Conservation (phyloP, 2,113 vertebrate species). For the Leucosticte australis region DNA sequence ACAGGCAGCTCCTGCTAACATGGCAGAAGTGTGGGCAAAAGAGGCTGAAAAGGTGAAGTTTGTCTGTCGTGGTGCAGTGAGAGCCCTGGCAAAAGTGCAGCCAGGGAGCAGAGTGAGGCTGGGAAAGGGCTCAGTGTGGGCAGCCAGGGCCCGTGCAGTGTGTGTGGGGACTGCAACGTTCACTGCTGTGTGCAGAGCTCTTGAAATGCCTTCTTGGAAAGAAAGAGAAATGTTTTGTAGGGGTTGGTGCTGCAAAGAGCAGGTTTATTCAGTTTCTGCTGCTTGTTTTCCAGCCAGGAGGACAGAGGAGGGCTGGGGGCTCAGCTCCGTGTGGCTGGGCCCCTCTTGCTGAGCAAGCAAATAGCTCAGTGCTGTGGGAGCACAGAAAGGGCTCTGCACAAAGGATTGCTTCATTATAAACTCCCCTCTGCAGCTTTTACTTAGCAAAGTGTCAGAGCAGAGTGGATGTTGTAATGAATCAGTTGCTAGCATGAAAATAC, state of each 20-base stretch:
- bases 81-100: not conserved
- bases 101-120: not conserved
- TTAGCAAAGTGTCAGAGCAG: not conserved
- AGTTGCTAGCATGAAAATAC: not conserved
- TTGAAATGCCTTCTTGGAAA: not conserved
- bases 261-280: not conserved
- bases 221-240: not conserved
- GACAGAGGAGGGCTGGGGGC: not conserved
- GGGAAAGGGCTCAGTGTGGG: not conserved
- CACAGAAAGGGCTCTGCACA: not conserved
- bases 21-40: not conserved
- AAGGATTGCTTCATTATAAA: not conserved
- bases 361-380: not conserved
- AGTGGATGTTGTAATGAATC: not conserved
- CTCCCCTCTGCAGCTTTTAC: not conserved
- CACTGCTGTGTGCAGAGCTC: not conserved
- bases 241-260: not conserved
- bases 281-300: not conserved
- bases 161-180: rapidly evolving
- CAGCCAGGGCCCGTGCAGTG: rapidly evolving
- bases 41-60: not conserved
- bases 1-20: not conserved
- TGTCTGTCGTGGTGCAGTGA: not conserved
- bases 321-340: not conserved
- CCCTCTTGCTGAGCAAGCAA: not conserved